Evolutionary conservation across 2,797 vertebrate genomes (phyloP).

Genomic region (Schizopygopsis pylzovi): DNA sequence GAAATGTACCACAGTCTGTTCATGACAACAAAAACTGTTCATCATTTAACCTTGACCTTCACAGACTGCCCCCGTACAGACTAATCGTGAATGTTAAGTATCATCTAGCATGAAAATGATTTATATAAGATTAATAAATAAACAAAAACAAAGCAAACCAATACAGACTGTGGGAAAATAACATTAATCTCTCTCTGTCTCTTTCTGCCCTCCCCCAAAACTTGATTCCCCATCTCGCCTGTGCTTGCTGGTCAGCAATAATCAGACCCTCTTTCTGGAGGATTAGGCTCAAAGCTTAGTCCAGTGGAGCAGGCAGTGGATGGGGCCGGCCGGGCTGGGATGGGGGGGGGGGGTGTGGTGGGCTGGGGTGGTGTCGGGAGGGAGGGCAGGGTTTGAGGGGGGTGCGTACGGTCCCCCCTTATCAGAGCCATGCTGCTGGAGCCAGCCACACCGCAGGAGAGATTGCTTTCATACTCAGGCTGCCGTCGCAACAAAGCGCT

Average conservation of each 20-base stretch:
- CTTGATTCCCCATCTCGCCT: constrained; percentile 74
- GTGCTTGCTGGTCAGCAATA: constrained; percentile 99
- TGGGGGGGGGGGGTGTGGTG: constrained; percentile 49
- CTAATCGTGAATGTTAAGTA: background rate
- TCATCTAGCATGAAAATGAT: constrained; percentile 8
- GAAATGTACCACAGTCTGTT: constrained; percentile 32
- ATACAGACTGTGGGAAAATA: constrained; percentile 29
- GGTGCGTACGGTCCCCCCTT: constrained; percentile 83
- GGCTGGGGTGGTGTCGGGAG: constrained; percentile 51
- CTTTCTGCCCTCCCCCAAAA: constrained; percentile 60
- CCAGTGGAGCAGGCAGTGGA: constrained; percentile 97
- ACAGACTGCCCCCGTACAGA: background rate
- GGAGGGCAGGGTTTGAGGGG: constrained; percentile 51
- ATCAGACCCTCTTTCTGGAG: constrained; percentile 99
- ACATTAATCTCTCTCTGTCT: constrained; percentile 22
- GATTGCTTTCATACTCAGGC: constrained; percentile 96
- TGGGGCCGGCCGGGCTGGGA: constrained; percentile 81
- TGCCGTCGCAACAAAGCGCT: constrained; percentile 92
- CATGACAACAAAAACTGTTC: constrained; percentile 17
- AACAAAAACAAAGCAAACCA: constrained; percentile 58
- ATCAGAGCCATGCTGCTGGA: constrained; percentile 98
- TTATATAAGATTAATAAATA: constrained; percentile 54
- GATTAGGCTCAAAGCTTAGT: constrained; percentile 96
- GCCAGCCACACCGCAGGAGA: constrained; percentile 93
- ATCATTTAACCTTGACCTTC: constrained; percentile 36